phyloP scores from a whole-genome alignment of 2,888 invertebrate species.

The Drosophila pseudotalamancana region DNA sequence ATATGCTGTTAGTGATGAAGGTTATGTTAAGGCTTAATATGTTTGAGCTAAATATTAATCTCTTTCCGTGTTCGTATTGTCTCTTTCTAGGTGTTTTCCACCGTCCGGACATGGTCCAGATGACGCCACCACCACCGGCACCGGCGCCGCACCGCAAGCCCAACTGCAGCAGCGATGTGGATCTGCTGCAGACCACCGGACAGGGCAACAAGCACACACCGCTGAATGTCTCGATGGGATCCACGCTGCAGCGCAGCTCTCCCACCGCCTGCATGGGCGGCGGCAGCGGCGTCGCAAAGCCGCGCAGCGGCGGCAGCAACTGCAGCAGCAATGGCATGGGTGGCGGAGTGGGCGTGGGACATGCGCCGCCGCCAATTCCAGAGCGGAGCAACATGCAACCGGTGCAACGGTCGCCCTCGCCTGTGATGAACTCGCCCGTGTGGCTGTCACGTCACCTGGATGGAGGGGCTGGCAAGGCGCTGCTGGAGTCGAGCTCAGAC shows the following conservation, averaged over 20 bases:
- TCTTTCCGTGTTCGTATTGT: background rate
- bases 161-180: slow-evolving; percentile 67
- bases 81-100: slow-evolving; percentile 81
- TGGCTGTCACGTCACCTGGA: slow-evolving; percentile 88
- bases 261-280: slow-evolving; percentile 40
- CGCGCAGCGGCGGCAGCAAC: slow-evolving; percentile 49
- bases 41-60: background rate
- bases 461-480: slow-evolving; percentile 65
- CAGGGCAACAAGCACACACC: slow-evolving; percentile 44
- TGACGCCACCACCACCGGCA: slow-evolving; percentile 90
- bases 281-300: slow-evolving; percentile 25
- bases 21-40: background rate
- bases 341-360: slow-evolving; percentile 17
- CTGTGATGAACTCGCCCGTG: slow-evolving; percentile 86
- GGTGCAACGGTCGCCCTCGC: slow-evolving; percentile 81
- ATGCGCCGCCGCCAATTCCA: slow-evolving; percentile 81
- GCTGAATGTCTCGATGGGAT: slow-evolving; percentile 26
- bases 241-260: slow-evolving; percentile 64
- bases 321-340: slow-evolving; percentile 50
- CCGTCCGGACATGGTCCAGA: slow-evolving; percentile 84
- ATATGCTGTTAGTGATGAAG: too few relatives aligned
- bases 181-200: slow-evolving; percentile 47
- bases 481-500: slow-evolving; percentile 84
- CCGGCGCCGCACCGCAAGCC: slow-evolving; percentile 89
- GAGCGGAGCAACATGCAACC: slow-evolving; percentile 71